Evolutionary conservation across 2,797 vertebrate genomes (phyloP).

Genomic region (Acestrorhynchus altus): DNA sequence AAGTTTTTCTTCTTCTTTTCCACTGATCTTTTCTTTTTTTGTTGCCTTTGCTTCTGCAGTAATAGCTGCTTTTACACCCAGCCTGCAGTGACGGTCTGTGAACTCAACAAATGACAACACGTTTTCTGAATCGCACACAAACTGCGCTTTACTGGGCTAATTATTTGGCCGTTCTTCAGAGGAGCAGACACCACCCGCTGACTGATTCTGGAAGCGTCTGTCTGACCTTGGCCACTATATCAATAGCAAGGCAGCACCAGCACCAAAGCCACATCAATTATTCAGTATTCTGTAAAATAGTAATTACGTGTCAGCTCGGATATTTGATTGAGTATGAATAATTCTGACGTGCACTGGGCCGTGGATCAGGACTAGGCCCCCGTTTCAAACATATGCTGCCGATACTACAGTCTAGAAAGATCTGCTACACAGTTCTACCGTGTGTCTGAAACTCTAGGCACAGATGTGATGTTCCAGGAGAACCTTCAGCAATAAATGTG

Average conservation of each 20-base stretch:
- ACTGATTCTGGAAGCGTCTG: constrained; percentile 23
- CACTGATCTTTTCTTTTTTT: not conserved
- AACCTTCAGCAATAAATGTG: not conserved
- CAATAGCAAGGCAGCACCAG: constrained; percentile 45
- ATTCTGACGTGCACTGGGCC: constrained; percentile 41
- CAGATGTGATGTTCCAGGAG: not conserved
- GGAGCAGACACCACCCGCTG: constrained; percentile 9
- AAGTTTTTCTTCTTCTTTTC: not conserved
- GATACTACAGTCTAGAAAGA: not conserved
- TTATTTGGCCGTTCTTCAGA: constrained; percentile 32
- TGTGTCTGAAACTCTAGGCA: not conserved
- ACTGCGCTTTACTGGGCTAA: constrained; percentile 6
- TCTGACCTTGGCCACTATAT: constrained; percentile 45
- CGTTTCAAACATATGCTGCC: constrained; percentile 14
- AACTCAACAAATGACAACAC: constrained; percentile 15
- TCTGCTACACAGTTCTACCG: not conserved
- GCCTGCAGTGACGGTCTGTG: not conserved
- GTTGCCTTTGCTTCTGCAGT: not conserved
- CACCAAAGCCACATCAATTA: constrained; percentile 47
- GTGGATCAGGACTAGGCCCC: constrained; percentile 32
- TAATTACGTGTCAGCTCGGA: constrained; percentile 48
- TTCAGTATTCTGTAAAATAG: constrained; percentile 53
- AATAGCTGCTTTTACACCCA: not conserved
- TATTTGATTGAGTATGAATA: constrained; percentile 55
- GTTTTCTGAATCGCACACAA: constrained; percentile 11